Percentiles rank a stretch among this genome's conserved stretches.
phyloP scores from a whole-genome alignment of 2,888 invertebrate species.

The Clivina fossor region DNA sequence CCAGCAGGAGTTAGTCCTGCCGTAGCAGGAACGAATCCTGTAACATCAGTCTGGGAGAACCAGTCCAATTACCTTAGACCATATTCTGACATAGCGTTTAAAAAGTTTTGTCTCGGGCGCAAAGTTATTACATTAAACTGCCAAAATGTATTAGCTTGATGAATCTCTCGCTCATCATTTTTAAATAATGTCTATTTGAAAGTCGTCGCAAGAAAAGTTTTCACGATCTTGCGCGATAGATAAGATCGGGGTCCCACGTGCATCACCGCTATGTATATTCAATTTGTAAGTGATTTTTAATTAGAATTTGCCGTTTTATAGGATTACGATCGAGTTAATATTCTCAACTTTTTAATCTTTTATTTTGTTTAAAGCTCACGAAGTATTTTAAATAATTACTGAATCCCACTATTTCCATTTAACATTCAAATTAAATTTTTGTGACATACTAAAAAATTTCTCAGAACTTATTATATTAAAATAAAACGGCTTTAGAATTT shows the following conservation, averaged over 20 bases:
- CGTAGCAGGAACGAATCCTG: too few relatives aligned
- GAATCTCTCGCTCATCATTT: slow-evolving; percentile 34
- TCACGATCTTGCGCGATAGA: neutral
- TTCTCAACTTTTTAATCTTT: slow-evolving; percentile 28
- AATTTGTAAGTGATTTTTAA: slow-evolving; percentile 33
- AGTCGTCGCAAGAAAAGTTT: slow-evolving; percentile 28
- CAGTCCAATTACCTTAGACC: slow-evolving; percentile 29
- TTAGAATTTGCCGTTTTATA: slow-evolving; percentile 22
- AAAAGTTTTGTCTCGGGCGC: slow-evolving; percentile 33
- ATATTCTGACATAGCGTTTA: slow-evolving; percentile 29
- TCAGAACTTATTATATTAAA: too few relatives aligned
- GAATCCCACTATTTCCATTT: too few relatives aligned
- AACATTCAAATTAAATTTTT: too few relatives aligned
- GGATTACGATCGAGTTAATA: slow-evolving; percentile 23
- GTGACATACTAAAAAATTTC: too few relatives aligned
- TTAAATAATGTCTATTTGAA: slow-evolving; percentile 35
- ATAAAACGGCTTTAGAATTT: too few relatives aligned
- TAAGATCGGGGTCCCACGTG: slow-evolving; percentile 6
- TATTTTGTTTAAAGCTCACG: slow-evolving; percentile 25
- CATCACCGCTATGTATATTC: slow-evolving; percentile 14
- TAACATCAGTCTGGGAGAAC: too few relatives aligned
- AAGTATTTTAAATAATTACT: too few relatives aligned
- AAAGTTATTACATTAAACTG: slow-evolving; percentile 34
- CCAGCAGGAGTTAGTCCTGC: too few relatives aligned
- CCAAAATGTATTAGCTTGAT: slow-evolving; percentile 34